Base-by-base conservation (phyloP, 2,888 invertebrate genomes). In the Criorhina ranunculi region DNA sequence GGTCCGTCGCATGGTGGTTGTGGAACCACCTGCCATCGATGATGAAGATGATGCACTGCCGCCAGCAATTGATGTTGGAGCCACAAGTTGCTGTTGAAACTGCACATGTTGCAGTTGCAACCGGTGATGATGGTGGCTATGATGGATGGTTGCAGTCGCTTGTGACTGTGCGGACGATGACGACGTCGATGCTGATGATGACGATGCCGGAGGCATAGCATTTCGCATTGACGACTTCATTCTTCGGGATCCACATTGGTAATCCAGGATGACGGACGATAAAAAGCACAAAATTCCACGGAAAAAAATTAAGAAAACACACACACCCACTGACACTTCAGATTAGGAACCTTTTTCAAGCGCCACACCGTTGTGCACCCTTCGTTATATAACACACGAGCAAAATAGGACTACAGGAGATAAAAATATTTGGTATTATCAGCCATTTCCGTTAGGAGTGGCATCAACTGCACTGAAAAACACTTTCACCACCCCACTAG, bases 1-100 rank as follows among this genome's bases (percentile, higher is more conserved):
- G 49, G 79, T 78, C 62, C 79, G 62, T 62, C 62, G 77, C 44
- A 70, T 85, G n/a, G 76, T 79, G 9, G 87, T 87, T 42, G 87
- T 81, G 6, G 86, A 66, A 24, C 76, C 46, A 53, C 92, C 88
- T 91, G 92, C 62, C 83, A 85, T 70, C 64, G 87, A 81, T 53
- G 76, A 87, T 69, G 86, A 69, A 86, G 88, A 70, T 87, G 88
- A 90, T 91, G 91, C 90, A 93, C 93, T 90, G 91, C 93, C 91
- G 93, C 93, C 86, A 90, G 90, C 87, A 89, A 86, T 86, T 89
- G 91, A 89, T 90, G 91, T 66, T 91, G 91, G 81, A 90, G 66
- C 62, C 90, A 91, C 69, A 91, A 80, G 85, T 85, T 85, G 85
- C 80, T 85, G 80, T 53, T 85, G 85, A 33, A 85, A 85, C 40